Base-by-base conservation (phyloP, 2,888 invertebrate genomes). In the Chymomyza fuscimana region DNA sequence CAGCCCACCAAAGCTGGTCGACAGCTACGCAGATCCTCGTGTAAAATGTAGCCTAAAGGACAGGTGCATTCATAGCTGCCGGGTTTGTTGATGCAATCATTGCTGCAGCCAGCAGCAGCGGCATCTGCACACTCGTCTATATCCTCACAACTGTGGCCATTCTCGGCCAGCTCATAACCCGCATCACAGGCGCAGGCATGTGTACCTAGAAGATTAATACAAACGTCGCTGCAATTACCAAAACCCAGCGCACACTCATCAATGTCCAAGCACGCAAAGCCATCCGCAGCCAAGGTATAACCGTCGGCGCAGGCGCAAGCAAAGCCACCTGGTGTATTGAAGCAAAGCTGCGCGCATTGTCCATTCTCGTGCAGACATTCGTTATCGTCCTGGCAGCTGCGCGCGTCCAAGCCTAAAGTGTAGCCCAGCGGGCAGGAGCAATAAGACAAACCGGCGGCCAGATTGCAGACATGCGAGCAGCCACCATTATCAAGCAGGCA, bases 321-420 rank as follows among this genome's bases (percentile, higher is more conserved):
- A 81, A 91, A 93, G 65, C 93, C 90, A 10, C 94, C 94, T 6
- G 91, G 86, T 9, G 85, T 89, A 78, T 94, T 94, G 6, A 87
- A 79, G 79, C 94, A 94, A 12, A 77, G 79, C 74, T 94, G 94
- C 3, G 93, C 93, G 89, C 95, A 95, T 46, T 93, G 94, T 0
- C 93, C 94, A 77, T 94, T 93, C 2, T 76, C 75, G 63, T 70
- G 60, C 12, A 61, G 59, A 82, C 94, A 94, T 84, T 94, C 94
- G 84, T 94, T 93, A 59, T 93, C 90, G 90, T 94, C 94, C 92
- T 81, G 75, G 84, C 91, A 92, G 70, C 73, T 87, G 46, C 84
- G 81, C 52, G 87, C 86, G 76, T 91, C 91, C 3, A 80, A 73
- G 5, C 89, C 84, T 71, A 92, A 91, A 80, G 82, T 78, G 74